These are phyloP conservation scores for Pollenia amentaria DNA, from an alignment of 2,888 invertebrate species.

Conservation along the genomic window DNA sequence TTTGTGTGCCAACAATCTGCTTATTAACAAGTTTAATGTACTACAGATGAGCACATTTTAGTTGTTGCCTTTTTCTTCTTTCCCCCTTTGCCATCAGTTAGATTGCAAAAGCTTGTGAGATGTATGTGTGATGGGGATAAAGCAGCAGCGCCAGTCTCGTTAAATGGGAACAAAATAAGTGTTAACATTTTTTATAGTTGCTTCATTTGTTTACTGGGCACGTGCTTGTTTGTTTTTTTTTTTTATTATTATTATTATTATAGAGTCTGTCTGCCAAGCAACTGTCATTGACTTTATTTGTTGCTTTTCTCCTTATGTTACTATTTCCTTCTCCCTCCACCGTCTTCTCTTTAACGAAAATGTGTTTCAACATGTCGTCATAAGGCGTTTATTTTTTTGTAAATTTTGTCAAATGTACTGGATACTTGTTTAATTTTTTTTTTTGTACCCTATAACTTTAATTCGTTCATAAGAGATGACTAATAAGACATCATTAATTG, in stretches of 20 bases:
- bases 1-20: conserved; percentile 55
- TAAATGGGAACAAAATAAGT: conserved; percentile 12
- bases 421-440: neutral
- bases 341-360: conserved; percentile 7
- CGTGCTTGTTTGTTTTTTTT: conserved; percentile 55
- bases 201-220: conserved; percentile 59
- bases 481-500: no score
- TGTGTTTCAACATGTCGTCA: conserved; percentile 13
- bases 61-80: neutral
- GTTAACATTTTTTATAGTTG: conserved; percentile 27
- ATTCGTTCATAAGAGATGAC: no score
- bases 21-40: conserved; percentile 22
- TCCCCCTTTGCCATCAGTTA: neutral
- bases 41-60: neutral
- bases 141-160: conserved; percentile 10
- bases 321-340: neutral
- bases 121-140: neutral
- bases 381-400: conserved; percentile 18
- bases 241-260: conserved; percentile 32
- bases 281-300: conserved; percentile 55
- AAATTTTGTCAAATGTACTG: neutral
- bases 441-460: neutral
- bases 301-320: neutral
- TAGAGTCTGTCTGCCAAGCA: conserved; percentile 58
- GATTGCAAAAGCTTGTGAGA: neutral